A percentile compares a stretch with the other conserved stretches of the same genome.
phyloP scores from a whole-genome alignment of 1,140 invertebrate genomes.

The Theocolax elegans region DNA sequence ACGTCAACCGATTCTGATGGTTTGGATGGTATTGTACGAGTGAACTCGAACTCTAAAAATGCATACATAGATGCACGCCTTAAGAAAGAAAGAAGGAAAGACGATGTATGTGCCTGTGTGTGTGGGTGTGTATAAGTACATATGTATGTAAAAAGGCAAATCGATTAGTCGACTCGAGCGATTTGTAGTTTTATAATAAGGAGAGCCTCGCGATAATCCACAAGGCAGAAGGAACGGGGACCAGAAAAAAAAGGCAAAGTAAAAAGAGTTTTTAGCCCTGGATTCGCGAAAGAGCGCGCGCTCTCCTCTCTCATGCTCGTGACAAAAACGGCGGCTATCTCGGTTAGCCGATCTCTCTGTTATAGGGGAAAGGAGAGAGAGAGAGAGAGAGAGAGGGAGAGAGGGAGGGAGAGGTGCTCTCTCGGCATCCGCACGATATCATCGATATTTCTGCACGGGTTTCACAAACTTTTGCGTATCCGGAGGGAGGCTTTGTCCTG shows the following conservation, averaged over 20 bases:
- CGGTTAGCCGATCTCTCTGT: background rate
- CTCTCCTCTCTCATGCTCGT: background rate
- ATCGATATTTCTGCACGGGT: slow-evolving; percentile 40
- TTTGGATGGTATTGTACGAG: too few species aligned
- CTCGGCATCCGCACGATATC: slow-evolving; percentile 19
- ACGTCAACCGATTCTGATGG: too few species aligned
- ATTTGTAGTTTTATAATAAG: background rate
- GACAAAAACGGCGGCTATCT: background rate
- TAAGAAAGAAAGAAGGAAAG: too few species aligned
- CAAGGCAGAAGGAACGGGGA: background rate
- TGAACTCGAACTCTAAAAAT: too few species aligned
- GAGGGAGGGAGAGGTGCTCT: background rate
- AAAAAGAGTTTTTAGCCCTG: too few species aligned
- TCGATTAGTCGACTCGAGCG: background rate
- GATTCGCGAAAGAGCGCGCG: background rate
- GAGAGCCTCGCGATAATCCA: background rate
- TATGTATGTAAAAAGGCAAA: background rate
- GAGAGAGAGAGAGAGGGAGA: background rate
- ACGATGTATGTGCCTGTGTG: too few species aligned
- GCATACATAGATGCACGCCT: too few species aligned
- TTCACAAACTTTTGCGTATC: slow-evolving; percentile 38
- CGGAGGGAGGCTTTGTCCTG: slow-evolving; percentile 30
- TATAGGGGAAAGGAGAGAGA: background rate
- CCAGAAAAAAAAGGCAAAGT: background rate
- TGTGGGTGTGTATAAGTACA: too few species aligned